Evolutionary conservation across 2,797 vertebrate species (phyloP).

Genomic region (Graptemys geographica): DNA sequence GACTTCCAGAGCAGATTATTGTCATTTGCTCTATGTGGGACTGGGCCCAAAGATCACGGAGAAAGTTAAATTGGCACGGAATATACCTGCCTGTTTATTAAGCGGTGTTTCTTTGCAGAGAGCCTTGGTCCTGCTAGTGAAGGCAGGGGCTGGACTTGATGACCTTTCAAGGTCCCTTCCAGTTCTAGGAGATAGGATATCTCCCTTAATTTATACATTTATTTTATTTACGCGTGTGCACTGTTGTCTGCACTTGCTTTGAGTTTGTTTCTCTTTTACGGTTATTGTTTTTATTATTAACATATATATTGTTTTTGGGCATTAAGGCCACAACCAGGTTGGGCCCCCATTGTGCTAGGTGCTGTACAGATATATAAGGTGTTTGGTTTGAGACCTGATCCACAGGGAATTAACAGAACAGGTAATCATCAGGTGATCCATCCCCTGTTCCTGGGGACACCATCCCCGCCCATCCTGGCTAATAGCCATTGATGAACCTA

Average conservation of each 20-base stretch:
- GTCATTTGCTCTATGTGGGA: not conserved
- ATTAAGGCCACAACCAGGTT: not conserved
- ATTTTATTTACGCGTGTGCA: not conserved
- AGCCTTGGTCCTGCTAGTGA: not conserved
- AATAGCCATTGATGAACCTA: too few species aligned
- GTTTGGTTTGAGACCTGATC: not conserved
- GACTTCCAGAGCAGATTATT: not conserved
- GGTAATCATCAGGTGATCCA: too few species aligned
- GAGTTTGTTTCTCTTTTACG: not conserved
- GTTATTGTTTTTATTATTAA: not conserved
- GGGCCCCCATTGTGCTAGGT: not conserved
- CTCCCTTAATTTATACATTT: too few species aligned
- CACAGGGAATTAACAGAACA: not conserved
- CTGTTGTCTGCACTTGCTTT: not conserved
- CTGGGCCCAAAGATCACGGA: not conserved
- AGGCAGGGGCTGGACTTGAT: too few species aligned
- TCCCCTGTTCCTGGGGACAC: too few species aligned
- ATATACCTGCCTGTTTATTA: not conserved
- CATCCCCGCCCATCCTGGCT: too few species aligned
- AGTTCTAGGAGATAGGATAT: too few species aligned
- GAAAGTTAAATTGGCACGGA: not conserved
- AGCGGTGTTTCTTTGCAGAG: not conserved
- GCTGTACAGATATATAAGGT: not conserved
- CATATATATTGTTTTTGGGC: not conserved
- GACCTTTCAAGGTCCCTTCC: too few species aligned